These are phyloP conservation scores for Centropus bengalensis DNA, from an alignment of 2,113 vertebrate genomes.

Conservation along the genomic window DNA sequence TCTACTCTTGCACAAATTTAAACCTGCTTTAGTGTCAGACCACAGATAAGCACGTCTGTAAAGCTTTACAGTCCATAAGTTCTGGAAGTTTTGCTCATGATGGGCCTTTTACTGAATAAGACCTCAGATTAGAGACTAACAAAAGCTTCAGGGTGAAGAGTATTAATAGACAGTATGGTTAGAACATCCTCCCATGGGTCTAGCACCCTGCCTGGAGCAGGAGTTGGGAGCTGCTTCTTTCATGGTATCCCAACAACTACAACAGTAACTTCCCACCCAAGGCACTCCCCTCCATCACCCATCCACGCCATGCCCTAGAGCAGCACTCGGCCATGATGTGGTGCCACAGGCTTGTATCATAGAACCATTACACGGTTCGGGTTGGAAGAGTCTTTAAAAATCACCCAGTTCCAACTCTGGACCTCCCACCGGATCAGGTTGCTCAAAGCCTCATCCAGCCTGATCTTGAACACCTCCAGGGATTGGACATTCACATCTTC, in stretches of 20 bases:
- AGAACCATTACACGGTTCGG: too few species aligned
- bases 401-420: too few species aligned
- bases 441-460: too few species aligned
- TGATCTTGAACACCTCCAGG: too few species aligned
- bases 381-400: too few species aligned
- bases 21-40: neutral
- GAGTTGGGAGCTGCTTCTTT: neutral
- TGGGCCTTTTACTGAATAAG: neutral
- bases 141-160: neutral
- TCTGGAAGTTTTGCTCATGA: neutral
- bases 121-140: neutral
- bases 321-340: neutral
- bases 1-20: neutral
- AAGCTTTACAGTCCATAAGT: neutral
- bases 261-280: neutral
- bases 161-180: accelerated
- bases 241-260: neutral
- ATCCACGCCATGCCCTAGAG: neutral
- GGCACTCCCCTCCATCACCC: accelerated
- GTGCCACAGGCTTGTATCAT: neutral
- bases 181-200: neutral
- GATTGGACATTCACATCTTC: too few species aligned
- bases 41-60: neutral
- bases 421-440: too few species aligned
- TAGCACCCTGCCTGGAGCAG: neutral